Percentiles rank a stretch among this genome's conserved stretches.
phyloP scores from a whole-genome alignment of 2,797 vertebrate species.

The Potorous gilbertii region DNA sequence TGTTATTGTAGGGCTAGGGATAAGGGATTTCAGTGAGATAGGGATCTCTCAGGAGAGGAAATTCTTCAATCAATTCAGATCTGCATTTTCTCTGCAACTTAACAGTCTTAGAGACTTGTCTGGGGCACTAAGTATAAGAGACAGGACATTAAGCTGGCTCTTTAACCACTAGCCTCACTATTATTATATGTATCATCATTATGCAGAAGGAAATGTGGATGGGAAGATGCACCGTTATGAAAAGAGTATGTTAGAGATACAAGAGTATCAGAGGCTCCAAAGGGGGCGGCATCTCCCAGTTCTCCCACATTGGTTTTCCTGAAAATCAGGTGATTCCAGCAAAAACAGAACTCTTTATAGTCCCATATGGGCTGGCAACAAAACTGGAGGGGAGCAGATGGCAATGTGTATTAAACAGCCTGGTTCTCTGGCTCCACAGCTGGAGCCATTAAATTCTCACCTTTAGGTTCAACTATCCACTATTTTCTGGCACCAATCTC shows the following conservation, averaged over 20 bases:
- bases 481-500: background rate
- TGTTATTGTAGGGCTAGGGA: background rate
- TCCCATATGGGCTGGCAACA: background rate
- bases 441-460: background rate
- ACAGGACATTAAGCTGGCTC: background rate
- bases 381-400: background rate
- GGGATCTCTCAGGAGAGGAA: background rate
- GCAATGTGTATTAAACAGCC: background rate
- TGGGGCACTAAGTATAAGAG: background rate
- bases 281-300: background rate
- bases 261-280: background rate
- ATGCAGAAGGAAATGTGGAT: background rate
- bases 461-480: background rate
- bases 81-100: background rate
- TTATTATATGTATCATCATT: background rate
- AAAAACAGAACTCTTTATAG: background rate
- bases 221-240: background rate
- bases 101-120: background rate
- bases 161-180: background rate
- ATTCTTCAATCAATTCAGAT: background rate
- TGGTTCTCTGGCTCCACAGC: background rate
- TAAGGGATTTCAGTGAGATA: background rate
- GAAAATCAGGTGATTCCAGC: background rate
- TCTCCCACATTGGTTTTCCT: background rate
- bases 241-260: background rate